These are phyloP conservation scores for Dolichopus griseipennis DNA, from an alignment of 2,888 invertebrate species.

Conservation along the genomic window DNA sequence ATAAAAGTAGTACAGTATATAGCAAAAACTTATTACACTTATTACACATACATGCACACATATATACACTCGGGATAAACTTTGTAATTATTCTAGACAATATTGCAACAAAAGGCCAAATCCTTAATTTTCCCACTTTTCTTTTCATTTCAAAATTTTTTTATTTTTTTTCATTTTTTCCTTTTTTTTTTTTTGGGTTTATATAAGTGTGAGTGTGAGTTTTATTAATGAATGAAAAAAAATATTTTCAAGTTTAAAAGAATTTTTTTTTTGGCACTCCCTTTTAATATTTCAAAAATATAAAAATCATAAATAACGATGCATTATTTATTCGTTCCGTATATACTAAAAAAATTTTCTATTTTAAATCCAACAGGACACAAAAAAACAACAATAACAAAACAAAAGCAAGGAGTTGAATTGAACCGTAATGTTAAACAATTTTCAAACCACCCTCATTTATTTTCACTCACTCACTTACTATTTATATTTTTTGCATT, in stretches of 20 bases:
- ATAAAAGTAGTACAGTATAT: too few relatives aligned
- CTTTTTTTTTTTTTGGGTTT: background rate
- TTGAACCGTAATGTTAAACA: background rate
- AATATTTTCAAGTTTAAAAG: background rate
- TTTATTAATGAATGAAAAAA: background rate
- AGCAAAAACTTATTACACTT: too few relatives aligned
- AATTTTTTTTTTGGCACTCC: background rate
- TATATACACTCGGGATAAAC: too few relatives aligned
- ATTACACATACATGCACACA: too few relatives aligned
- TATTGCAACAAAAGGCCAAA: background rate
- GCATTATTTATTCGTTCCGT: slow-evolving; percentile 1
- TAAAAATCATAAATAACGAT: background rate
- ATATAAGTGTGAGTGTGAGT: too few relatives aligned
- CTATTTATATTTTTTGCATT: too few relatives aligned
- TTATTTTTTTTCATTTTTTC: background rate
- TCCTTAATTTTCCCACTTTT: too few relatives aligned
- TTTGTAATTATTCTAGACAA: background rate
- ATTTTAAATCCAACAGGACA: too few relatives aligned
- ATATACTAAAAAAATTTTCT: background rate
- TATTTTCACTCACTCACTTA: background rate
- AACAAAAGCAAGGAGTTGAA: too few relatives aligned
- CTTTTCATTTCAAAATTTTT: background rate
- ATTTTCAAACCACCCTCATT: background rate
- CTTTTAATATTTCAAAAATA: too few relatives aligned
- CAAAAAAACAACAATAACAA: too few relatives aligned